Evolutionary conservation across 1,140 invertebrate genomes (phyloP), one percentile per base, ranked within the genome.

Genomic region (Aplysia californica): DNA sequence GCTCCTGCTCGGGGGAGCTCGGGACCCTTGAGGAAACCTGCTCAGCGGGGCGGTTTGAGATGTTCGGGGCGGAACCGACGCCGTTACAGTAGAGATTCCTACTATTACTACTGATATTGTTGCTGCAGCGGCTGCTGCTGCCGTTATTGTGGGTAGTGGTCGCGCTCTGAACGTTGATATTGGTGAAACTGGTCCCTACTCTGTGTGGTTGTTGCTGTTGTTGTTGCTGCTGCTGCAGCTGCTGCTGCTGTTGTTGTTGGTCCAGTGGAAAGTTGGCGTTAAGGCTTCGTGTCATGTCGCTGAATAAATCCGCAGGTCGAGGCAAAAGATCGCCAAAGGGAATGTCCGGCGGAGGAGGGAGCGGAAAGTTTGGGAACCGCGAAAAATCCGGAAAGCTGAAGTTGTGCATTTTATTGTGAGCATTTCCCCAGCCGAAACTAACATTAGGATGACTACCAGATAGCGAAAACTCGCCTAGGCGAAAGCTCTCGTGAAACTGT

Each of bases 351-450:
- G 68, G 68, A 1, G 68, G 44, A n/a, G n/a, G n/a, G n/a, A n/a
- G n/a, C n/a, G 68, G 68, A 35, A 70, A 70, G 23, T 70, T 56
- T 0, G 68, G 68, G 44, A 70, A 70, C 23, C 55, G 2, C 2
- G 68, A 56, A 56, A 70, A 70, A 35, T 70, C 29, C 23, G 68
- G 68, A 35, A 70, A 70, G 31, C 68, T 70, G 44, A 70, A 70
- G 15, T 70, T 70, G 44, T 70, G 68, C 26, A 56, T 56, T 35
- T 55, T 39, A 6, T 70, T 31, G 15, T 35, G 29, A 21, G 18
- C 26, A 35, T 39, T 38, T 26, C 44, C 68, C 6, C 39, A n/a
- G n/a, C n/a, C 18, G 26, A 55, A 56, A 35, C 36, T 70, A 18
- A 70, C 58, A 35, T 70, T 56, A 18, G 68, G 68, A 31, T 70